These are phyloP conservation scores for Eidolon dupreanum DNA, from an alignment of 2,797 vertebrate genomes.

Conservation along the genomic window DNA sequence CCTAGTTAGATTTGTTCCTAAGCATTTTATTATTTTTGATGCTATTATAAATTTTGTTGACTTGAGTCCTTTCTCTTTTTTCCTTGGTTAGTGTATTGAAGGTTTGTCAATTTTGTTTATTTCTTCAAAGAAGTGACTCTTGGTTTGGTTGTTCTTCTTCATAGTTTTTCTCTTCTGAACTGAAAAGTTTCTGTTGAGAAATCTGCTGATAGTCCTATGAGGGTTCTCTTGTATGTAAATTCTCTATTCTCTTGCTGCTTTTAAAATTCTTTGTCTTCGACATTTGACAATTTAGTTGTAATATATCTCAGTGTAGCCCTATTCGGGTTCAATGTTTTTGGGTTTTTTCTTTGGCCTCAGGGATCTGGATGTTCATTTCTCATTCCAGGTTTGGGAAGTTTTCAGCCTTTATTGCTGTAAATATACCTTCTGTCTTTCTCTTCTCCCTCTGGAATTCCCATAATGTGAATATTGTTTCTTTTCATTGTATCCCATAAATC, in stretches of 20 bases:
- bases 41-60: background rate
- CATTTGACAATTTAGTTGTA: background rate
- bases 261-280: background rate
- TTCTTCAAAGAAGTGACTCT: background rate
- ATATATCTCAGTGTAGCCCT: background rate
- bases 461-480: background rate
- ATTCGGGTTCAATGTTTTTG: background rate
- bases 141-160: background rate
- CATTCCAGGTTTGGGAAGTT: too few species aligned
- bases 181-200: background rate
- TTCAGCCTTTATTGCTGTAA: background rate
- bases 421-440: background rate
- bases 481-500: background rate
- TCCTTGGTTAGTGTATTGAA: too few species aligned
- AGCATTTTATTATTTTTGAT: background rate
- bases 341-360: too few species aligned
- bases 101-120: background rate
- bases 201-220: background rate
- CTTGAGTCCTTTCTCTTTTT: too few species aligned
- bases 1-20: background rate
- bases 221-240: background rate
- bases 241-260: background rate
- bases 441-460: background rate
- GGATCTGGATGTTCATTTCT: background rate
- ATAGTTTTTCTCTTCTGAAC: background rate